Base-by-base conservation (phyloP, 2,113 vertebrate genomes). In the Chauna torquata region DNA sequence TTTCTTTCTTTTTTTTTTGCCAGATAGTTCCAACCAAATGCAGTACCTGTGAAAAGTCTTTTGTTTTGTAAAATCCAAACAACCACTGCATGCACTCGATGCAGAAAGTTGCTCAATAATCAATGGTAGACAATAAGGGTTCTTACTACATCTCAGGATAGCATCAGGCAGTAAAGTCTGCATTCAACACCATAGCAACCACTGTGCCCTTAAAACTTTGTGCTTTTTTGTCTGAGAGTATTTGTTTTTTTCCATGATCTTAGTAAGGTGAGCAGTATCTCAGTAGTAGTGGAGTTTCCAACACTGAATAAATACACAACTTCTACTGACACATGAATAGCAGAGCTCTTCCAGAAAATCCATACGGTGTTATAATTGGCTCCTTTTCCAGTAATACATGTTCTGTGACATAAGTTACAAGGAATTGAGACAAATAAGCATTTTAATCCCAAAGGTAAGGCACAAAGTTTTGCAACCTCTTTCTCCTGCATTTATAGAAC, bases 391-490 rank as follows among this genome's bases (percentile, higher is more conserved):
- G 12, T 64, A 72, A 82, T 55, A 44, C 38, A 11, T 69, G 42
- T 40, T 71, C 54, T 54, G 47, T 75, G 78, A 65, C 40, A 34
- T 72, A 50, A 80, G 94, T 92, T 79, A 65, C n/a, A 47, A 50
- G 49, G 74, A 50, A 76, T 23, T 87, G 83, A 94, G 86, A 72
- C 57, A 95, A 71, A 86, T 68, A 72, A 92, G 30, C 62, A 55
- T 74, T 97, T 94, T 57, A 89, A 66, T 92, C 54, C 57, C 65
- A 87, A 45, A 92, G 74, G 58, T 65, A 82, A 94, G 61, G 13
- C 69, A 32, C 44, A 57, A 36, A 62, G 57, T 87, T 94, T 44
- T 89, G 81, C 50, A 76, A 4, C 52, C 75, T 71, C 81, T 88
- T 93, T 82, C 28, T 81, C 40, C 71, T 86, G 52, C 65, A 19